Evolutionary conservation across 2,888 invertebrate genomes (phyloP).

Genomic region (Branchellion lobata): DNA sequence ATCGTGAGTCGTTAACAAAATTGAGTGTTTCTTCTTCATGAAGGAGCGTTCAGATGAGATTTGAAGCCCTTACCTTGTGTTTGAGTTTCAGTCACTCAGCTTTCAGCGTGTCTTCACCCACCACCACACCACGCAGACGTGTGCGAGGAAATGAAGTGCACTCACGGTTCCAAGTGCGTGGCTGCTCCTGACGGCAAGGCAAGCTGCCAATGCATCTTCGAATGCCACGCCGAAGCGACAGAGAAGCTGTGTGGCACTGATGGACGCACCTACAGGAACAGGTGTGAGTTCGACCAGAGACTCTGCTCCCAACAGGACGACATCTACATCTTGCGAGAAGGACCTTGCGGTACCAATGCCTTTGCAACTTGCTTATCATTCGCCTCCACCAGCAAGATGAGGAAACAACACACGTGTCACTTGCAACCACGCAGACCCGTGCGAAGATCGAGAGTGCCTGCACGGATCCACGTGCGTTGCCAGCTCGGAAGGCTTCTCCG

Average conservation of each 20-base stretch:
- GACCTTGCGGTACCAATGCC: slow-evolving; percentile 10
- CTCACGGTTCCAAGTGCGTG: slow-evolving; percentile 22
- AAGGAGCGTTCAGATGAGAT: no score
- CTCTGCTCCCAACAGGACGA: not conserved
- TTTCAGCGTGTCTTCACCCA: no score
- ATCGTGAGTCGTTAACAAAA: no score
- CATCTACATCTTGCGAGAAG: not conserved
- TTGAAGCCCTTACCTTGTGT: no score
- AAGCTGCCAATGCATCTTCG: slow-evolving; percentile 17
- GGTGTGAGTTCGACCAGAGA: slow-evolving; percentile 6
- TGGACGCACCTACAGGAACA: slow-evolving; percentile 5
- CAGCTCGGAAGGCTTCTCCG: not conserved
- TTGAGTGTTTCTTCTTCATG: no score
- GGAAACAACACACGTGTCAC: not conserved
- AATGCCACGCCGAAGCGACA: not conserved
- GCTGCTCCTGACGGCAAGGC: not conserved
- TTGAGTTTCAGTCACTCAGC: no score
- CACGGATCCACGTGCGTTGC: slow-evolving; percentile 25
- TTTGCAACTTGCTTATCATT: not conserved
- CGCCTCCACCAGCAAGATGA: not conserved
- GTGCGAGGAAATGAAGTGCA: slow-evolving; percentile 20
- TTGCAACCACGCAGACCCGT: slow-evolving; percentile 20
- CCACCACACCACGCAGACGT: slow-evolving; percentile 10
- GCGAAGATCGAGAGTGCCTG: not conserved
- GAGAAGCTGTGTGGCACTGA: not conserved